Percentiles rank a stretch among this genome's conserved stretches.
Evolutionary conservation across 1,140 invertebrate genomes (phyloP).

Genomic region (Drosophila murphyi): DNA sequence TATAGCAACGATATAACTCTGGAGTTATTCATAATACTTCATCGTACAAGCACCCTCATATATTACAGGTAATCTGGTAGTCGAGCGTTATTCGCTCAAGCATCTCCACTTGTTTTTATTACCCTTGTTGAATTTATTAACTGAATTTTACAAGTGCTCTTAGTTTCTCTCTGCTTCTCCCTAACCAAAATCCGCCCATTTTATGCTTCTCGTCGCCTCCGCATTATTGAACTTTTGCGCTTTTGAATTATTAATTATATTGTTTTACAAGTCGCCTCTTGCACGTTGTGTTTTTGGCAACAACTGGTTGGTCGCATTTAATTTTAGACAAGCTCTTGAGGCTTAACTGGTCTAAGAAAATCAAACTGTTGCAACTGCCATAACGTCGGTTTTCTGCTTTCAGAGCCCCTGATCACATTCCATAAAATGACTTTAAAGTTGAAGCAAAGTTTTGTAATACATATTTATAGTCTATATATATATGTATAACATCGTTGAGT

Average conservation of each 20-base stretch:
- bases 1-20: no score
- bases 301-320: conserved; percentile 20
- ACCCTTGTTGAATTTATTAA: conserved; percentile 70
- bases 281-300: conserved; percentile 20
- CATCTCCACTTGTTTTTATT: conserved; percentile 17
- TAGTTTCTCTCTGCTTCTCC: conserved; percentile 3
- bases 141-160: conserved; percentile 62
- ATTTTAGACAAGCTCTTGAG: conserved; percentile 1
- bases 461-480: background rate
- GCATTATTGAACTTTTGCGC: conserved; percentile 73
- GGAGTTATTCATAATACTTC: background rate
- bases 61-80: conserved; percentile 4
- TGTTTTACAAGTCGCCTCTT: conserved; percentile 51
- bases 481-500: background rate
- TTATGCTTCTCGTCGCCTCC: conserved; percentile 14
- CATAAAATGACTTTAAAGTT: background rate
- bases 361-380: conserved; percentile 6
- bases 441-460: conserved; percentile 1
- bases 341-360: conserved; percentile 7
- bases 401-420: conserved; percentile 22
- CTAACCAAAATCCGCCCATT: conserved; percentile 15
- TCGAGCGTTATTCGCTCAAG: background rate
- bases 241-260: conserved; percentile 72
- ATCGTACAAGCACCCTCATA: background rate
- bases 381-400: conserved; percentile 7